Evolutionary conservation across 2,113 vertebrate genomes (phyloP), one percentile per base, ranked within the genome.

Genomic region (Tetraodon nigroviridis): DNA sequence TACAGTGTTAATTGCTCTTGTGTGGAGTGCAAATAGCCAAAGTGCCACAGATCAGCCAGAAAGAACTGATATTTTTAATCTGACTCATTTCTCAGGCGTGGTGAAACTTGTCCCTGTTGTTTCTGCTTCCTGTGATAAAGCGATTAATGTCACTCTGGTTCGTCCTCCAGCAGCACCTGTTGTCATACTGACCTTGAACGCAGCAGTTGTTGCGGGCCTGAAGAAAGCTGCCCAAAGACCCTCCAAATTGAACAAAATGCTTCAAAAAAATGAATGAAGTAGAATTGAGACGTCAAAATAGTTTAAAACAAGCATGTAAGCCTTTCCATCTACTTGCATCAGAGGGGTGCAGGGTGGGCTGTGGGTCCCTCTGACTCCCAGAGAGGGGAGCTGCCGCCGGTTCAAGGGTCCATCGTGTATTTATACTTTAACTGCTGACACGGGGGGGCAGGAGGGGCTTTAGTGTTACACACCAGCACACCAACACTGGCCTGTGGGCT

Each of bases 181-280:
- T 49, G 63, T 50, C 47, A 75, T 81, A 94, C 93, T 93, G 89
- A 94, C 93, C 93, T 94, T 92, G 90, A 91, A 77, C 32, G 59
- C 65, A 67, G 71, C 70, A 71, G 79, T 57, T 40, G 79, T 57
- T 40, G 69, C 7, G 15, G 56, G 61, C 21, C 54, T 13, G 40
- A 57, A 58, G 68, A 66, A 64, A 67, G 63, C 42, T 52, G 63
- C 59, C 48, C 7, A 18, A 53, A 58, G 59, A 61, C 10, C 19
- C 20, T 58, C n/a, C 19, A 42, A 19, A 8, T 47, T 20, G n/a
- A 0, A 19, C 21, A 13, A 6, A 57, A 40, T 37, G 32, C 32
- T 37, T 37, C 32, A 8, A 37, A 37, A 37, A 37, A 37, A 8
- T 2, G 29, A 32, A 7, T 5, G 32, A 37, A 37, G 32, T 12